Conservation (phyloP, 2,797 vertebrate species). For the Orestias chungarensis region DNA sequence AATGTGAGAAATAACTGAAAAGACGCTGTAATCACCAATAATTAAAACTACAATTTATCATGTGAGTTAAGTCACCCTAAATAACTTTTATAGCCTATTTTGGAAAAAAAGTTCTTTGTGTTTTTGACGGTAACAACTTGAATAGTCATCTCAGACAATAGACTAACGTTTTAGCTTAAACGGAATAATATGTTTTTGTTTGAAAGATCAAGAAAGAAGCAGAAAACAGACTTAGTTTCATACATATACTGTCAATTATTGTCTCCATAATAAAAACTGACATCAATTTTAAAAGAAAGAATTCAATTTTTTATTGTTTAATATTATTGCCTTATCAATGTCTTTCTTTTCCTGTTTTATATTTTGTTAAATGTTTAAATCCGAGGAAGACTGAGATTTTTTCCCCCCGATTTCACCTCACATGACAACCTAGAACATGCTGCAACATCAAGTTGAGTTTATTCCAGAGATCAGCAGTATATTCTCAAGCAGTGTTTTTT, state of each 20-base stretch:
- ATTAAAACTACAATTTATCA: background rate
- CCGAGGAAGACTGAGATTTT: background rate
- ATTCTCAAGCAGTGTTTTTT: background rate
- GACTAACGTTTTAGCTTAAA: background rate
- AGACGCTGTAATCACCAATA: background rate
- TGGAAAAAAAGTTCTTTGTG: background rate
- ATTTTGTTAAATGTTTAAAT: background rate
- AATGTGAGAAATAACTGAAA: background rate
- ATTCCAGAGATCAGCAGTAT: background rate
- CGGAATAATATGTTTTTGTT: background rate
- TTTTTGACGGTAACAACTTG: background rate
- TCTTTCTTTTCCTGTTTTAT: background rate
- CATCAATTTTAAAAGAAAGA: slow-evolving; percentile 56
- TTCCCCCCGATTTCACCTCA: background rate
- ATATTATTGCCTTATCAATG: background rate
- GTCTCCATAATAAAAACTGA: slow-evolving; percentile 43
- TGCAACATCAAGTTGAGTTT: background rate
- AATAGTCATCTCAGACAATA: background rate
- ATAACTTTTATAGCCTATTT: background rate
- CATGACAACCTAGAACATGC: background rate
- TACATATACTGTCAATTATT: slow-evolving; percentile 33
- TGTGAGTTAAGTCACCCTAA: background rate
- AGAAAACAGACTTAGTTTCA: slow-evolving; percentile 44
- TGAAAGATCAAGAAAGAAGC: background rate
- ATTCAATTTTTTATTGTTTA: slow-evolving; percentile 26